Evolutionary conservation across 2,113 vertebrate genomes (phyloP).

Genomic region (Apodemus sylvaticus): DNA sequence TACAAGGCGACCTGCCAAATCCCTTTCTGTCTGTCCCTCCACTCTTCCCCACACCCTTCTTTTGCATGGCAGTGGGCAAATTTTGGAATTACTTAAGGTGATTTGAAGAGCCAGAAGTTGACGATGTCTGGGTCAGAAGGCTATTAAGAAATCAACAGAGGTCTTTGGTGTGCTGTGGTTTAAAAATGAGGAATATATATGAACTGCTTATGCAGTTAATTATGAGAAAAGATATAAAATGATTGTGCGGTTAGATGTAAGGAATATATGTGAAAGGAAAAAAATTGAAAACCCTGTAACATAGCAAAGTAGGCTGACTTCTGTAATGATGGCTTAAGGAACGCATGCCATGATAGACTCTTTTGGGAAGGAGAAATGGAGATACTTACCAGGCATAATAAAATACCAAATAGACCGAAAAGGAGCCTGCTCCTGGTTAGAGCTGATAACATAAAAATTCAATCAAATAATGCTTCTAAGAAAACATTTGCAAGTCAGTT

Average conservation of each 20-base stretch:
- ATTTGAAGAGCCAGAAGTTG: neutral
- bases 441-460: neutral
- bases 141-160: neutral
- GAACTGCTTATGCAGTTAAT: neutral
- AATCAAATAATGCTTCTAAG: neutral
- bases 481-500: constrained; percentile 11
- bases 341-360: neutral
- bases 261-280: neutral
- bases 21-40: neutral
- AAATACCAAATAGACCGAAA: neutral
- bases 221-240: neutral
- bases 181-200: neutral
- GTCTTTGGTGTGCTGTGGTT: neutral
- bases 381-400: neutral
- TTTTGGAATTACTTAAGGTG: neutral
- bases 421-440: neutral
- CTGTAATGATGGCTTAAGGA: neutral
- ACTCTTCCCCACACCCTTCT: neutral
- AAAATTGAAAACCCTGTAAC: neutral
- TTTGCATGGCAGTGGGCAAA: neutral
- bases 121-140: neutral
- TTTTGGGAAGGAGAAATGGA: neutral
- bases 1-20: neutral
- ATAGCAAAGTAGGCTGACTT: neutral
- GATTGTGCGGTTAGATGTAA: neutral